Evolutionary conservation across 2,113 vertebrate species (phyloP), one percentile per base, ranked within the genome.

Genomic region (Pygoscelis adeliae): DNA sequence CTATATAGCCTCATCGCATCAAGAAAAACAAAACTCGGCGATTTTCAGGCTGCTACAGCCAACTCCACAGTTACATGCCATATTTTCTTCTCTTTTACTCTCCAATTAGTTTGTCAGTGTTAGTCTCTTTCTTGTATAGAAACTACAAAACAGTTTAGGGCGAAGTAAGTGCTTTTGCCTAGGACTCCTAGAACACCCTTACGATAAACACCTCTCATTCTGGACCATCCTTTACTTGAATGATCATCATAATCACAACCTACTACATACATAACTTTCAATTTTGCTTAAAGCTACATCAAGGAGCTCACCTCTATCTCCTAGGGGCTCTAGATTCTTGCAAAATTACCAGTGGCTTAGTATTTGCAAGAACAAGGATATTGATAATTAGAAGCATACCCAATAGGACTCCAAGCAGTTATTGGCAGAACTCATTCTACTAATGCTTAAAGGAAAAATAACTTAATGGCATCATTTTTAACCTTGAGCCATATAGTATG

Each of bases 281-380:
- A 1, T 70, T 84, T 66, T 81, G 36, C 77, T 70, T 46, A 63
- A 87, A 74, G 22, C 50, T 58, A 11, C n/a, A 26, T 49, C 59
- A 70, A 50, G 47, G 59, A 83, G 38, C 65, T 74, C 87, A 86
- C 38, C 47, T 86, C 50, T 61, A 0, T n/a, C 63, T 70, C 72
- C 63, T 26, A 63, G 47, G 88, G 59, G 71, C 90, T 87, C 44
- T 30, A 62, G 38, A 71, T 83, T 95, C 66, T 61, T 86, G 50
- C 42, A 58, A 42, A 62, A 89, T 73, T 88, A 83, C 71, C 52
- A 71, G 38, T 26, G 32, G 62, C 62, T 95, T 47, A 15, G 30
- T 50, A 58, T 89, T 88, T 81, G 47, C 38, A 89, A 80, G 71
- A 96, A 79, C 65, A 89, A 81, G 56, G 86, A 70, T 94, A 93